Conservation (phyloP, 2,113 vertebrate species). For the Mormyrus lacerda region DNA sequence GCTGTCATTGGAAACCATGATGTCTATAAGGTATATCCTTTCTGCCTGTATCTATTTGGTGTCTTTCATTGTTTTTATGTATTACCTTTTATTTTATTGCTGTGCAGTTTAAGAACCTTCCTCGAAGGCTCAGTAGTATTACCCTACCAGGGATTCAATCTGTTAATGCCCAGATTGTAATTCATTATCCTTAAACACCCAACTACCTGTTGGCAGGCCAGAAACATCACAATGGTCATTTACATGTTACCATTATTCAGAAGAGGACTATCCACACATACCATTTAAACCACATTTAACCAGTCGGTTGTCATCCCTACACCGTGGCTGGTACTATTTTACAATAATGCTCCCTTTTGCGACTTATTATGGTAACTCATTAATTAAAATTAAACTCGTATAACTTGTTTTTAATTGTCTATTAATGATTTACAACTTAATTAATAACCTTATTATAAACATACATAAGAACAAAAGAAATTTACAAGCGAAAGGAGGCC, state of each 20-base stretch:
- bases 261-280: background rate
- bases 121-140: background rate
- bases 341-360: background rate
- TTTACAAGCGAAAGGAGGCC: too few species aligned
- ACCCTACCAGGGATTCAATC: background rate
- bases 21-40: constrained; percentile 44
- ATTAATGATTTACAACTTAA: background rate
- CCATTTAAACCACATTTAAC: background rate
- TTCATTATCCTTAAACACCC: background rate
- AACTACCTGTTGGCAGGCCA: too few species aligned
- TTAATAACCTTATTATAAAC: background rate
- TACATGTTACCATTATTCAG: background rate
- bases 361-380: background rate
- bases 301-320: background rate
- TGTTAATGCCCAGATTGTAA: background rate
- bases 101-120: background rate
- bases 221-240: background rate
- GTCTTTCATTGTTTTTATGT: background rate
- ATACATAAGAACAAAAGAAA: too few species aligned
- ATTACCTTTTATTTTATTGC: background rate
- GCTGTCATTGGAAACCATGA: constrained; percentile 49
- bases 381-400: background rate
- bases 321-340: background rate
- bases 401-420: background rate
- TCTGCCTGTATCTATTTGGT: background rate